Evolutionary conservation across 2,797 vertebrate genomes (phyloP).

Genomic region (Mus spretus): DNA sequence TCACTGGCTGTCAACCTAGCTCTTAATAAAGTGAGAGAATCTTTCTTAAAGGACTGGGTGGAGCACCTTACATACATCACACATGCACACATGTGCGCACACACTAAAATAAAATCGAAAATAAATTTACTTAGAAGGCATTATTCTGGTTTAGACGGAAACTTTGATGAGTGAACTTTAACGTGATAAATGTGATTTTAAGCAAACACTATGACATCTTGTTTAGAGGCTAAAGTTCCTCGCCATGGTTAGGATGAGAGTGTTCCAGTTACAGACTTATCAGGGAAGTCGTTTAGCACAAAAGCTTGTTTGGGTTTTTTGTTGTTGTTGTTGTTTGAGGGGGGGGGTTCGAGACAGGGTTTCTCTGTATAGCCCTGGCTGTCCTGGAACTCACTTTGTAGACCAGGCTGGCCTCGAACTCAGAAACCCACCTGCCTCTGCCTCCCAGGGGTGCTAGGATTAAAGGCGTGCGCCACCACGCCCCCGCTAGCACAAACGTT

Average conservation of each 20-base stretch:
- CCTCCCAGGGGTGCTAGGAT: too few species aligned
- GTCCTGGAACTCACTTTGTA: too few species aligned
- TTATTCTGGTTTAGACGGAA: not conserved
- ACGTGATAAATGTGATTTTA: not conserved
- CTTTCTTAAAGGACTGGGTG: not conserved
- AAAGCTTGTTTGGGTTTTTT: not conserved
- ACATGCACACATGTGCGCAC: not conserved
- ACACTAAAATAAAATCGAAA: not conserved
- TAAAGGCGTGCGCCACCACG: too few species aligned
- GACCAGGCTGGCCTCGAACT: too few species aligned
- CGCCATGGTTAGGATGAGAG: not conserved
- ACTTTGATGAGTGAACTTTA: not conserved
- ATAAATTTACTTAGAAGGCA: not conserved
- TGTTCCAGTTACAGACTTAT: not conserved
- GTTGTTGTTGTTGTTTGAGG: too few species aligned
- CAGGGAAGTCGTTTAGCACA: not conserved
- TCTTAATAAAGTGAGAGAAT: not conserved
- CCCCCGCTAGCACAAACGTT: not conserved
- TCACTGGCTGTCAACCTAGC: not conserved
- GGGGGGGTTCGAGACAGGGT: too few species aligned
- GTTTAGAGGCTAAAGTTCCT: not conserved
- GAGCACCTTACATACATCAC: not conserved
- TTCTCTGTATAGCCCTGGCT: too few species aligned
- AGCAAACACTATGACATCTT: not conserved
- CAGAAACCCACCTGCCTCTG: too few species aligned